Conservation (phyloP, 2,797 vertebrate genomes). For the Allobates femoralis region DNA sequence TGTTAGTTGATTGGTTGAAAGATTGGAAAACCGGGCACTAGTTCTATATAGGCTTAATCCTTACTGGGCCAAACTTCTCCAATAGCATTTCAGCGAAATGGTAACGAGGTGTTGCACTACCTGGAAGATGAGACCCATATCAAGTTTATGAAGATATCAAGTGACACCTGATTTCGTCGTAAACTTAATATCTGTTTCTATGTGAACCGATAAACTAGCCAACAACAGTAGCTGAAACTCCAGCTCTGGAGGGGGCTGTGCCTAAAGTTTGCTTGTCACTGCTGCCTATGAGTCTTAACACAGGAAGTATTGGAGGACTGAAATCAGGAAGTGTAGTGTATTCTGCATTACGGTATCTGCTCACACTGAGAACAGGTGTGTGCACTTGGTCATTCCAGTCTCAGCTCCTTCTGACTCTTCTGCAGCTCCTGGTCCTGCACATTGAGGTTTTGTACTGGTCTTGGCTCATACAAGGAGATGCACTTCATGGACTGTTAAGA, state of each 20-base stretch:
- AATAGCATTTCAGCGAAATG: no score
- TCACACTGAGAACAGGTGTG: slow-evolving; percentile 32
- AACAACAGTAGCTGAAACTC: slow-evolving; percentile 12
- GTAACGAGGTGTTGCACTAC: no score
- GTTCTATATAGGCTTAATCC: no score
- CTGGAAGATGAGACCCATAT: no score
- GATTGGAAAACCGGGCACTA: no score
- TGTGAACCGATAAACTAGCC: not conserved
- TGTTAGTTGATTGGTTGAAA: not conserved
- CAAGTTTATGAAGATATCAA: no score
- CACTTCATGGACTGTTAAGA: not conserved
- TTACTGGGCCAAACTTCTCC: no score
- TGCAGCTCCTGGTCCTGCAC: not conserved
- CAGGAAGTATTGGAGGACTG: slow-evolving; percentile 50
- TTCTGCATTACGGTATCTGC: slow-evolving; percentile 27
- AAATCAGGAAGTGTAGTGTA: slow-evolving; percentile 49
- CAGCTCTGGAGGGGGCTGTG: slow-evolving; percentile 22
- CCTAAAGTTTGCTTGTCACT: slow-evolving; percentile 29
- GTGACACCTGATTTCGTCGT: no score
- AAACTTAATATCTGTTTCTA: no score
- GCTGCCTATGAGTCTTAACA: slow-evolving; percentile 1
- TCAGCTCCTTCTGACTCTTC: not conserved
- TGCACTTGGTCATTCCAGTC: not conserved
- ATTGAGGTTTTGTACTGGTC: not conserved
- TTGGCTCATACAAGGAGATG: not conserved